phyloP scores from a whole-genome alignment of 2,797 vertebrate species.

The Darevskia mixta region DNA sequence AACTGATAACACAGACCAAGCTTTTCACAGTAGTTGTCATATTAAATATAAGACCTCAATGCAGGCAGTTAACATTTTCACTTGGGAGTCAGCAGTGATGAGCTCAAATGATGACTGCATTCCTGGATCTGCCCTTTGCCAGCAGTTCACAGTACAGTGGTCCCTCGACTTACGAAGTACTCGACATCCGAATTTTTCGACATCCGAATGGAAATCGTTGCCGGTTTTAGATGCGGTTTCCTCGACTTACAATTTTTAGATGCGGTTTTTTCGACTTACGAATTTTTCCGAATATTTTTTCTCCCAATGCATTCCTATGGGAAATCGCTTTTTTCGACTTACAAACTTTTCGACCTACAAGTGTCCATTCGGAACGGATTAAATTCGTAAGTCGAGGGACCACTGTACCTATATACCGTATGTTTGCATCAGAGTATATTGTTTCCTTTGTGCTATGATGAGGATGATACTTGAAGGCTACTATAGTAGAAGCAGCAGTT shows the following conservation, averaged over 20 bases:
- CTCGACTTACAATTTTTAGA: too few species aligned
- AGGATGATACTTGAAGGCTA: neutral
- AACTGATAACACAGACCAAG: neutral
- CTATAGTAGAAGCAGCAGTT: neutral
- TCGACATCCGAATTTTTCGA: too few species aligned
- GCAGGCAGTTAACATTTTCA: neutral
- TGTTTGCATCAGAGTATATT: slow-evolving; percentile 11
- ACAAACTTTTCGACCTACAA: too few species aligned
- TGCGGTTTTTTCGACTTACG: too few species aligned
- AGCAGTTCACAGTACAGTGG: neutral
- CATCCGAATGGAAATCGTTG: too few species aligned
- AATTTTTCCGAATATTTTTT: too few species aligned
- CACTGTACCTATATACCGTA: neutral
- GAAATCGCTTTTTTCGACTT: too few species aligned
- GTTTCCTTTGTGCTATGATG: neutral
- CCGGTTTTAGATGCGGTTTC: too few species aligned
- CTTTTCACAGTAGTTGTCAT: neutral
- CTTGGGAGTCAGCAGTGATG: neutral
- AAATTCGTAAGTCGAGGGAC: too few species aligned
- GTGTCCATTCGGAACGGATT: too few species aligned
- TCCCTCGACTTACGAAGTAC: too few species aligned
- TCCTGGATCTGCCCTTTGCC: neutral
- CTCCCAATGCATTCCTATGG: too few species aligned
- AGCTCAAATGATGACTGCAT: neutral
- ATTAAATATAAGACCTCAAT: neutral